phyloP scores from a whole-genome alignment of 2,797 vertebrate genomes.

The Lithobates pipiens region DNA sequence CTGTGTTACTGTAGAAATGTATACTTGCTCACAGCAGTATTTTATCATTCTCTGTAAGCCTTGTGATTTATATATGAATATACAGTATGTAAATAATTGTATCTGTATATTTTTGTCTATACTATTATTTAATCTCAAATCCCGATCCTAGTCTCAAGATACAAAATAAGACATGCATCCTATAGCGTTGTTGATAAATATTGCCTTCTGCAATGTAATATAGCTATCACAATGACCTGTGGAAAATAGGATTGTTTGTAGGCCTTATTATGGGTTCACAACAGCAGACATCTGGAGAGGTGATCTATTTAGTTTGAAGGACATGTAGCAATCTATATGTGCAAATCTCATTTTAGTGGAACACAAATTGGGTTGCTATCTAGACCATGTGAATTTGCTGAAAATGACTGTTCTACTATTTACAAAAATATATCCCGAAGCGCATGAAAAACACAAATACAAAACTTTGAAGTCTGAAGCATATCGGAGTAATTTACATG shows the following conservation, averaged over 20 bases:
- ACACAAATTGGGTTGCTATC: neutral
- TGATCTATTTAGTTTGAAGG: conserved; percentile 42
- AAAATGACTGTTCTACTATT: conserved; percentile 6
- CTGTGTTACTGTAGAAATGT: too few species aligned
- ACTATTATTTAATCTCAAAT: too few species aligned
- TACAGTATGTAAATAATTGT: too few species aligned
- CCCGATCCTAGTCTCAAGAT: too few species aligned
- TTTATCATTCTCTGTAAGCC: too few species aligned
- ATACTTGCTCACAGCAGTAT: too few species aligned
- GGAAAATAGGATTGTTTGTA: conserved; percentile 41
- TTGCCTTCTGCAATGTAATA: conserved; percentile 5
- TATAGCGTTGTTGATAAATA: conserved; percentile 1
- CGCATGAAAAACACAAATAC: neutral
- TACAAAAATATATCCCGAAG: neutral
- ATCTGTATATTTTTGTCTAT: too few species aligned
- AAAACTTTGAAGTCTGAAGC: conserved; percentile 33
- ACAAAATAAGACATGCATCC: neutral
- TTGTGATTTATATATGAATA: too few species aligned
- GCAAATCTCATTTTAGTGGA: conserved; percentile 7
- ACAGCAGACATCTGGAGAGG: conserved; percentile 19
- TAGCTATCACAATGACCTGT: conserved; percentile 24
- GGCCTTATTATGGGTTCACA: conserved; percentile 8
- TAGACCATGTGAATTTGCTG: neutral
- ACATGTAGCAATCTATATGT: conserved; percentile 20
- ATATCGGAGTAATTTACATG: neutral